Evolutionary conservation across 2,113 vertebrate species (phyloP).

Genomic region (Tyrannus savana): DNA sequence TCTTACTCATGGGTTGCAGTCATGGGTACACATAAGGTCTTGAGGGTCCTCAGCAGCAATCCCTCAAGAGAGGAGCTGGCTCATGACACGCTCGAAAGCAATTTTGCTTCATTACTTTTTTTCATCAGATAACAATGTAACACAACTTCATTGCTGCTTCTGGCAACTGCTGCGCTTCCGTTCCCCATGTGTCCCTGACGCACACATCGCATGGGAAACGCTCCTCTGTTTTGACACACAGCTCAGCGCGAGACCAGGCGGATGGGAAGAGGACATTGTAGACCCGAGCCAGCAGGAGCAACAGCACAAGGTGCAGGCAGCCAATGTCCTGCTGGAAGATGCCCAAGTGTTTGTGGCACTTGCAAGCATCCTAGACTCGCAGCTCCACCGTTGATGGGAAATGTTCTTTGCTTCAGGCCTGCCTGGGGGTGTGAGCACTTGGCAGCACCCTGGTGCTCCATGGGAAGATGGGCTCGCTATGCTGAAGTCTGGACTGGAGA

Average conservation of each 20-base stretch:
- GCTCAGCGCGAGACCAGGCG: not conserved
- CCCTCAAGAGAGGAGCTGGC: not conserved
- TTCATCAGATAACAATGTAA: slow-evolving; percentile 2
- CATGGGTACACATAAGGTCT: not conserved
- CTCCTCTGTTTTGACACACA: not conserved
- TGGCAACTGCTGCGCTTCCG: slow-evolving; percentile 3
- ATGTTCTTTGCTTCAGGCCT: not conserved
- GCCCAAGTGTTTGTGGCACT: rapidly evolving
- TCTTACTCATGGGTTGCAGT: not conserved
- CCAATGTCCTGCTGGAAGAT: rapidly evolving
- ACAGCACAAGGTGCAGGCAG: not conserved
- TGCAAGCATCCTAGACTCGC: not conserved
- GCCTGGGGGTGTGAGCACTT: too few relatives aligned
- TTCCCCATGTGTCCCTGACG: not conserved
- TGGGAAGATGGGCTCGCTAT: not conserved
- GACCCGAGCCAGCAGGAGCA: not conserved
- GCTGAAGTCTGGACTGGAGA: not conserved
- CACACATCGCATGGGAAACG: not conserved
- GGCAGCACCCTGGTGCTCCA: rapidly evolving
- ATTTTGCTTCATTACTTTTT: slow-evolving; percentile 37
- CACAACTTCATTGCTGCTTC: not conserved
- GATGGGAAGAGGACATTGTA: rapidly evolving
- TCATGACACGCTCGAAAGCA: not conserved
- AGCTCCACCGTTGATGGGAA: rapidly evolving
- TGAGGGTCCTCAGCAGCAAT: not conserved